Conservation (phyloP, 2,113 vertebrate genomes). For the Fukomys damarensis region DNA sequence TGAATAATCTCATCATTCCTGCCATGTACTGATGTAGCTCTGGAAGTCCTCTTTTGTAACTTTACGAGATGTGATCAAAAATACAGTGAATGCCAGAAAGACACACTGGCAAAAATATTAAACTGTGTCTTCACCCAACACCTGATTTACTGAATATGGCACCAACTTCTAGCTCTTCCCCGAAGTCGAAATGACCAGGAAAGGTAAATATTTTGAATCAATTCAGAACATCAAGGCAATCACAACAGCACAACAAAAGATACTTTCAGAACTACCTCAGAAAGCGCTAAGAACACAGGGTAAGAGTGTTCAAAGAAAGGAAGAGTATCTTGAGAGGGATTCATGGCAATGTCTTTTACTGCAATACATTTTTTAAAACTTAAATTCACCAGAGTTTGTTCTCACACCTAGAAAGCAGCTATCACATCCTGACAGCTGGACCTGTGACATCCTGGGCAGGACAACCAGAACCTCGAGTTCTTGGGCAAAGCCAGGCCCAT, state of each 20-base stretch:
- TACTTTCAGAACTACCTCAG: background rate
- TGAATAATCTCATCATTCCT: background rate
- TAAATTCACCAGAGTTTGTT: background rate
- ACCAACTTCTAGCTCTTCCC: background rate
- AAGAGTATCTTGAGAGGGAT: background rate
- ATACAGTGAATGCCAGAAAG: background rate
- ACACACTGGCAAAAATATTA: background rate
- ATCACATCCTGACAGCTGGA: background rate
- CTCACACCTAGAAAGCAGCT: background rate
- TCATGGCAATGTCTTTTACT: background rate
- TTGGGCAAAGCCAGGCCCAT: background rate
- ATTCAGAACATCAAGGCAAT: background rate
- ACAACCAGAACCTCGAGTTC: background rate
- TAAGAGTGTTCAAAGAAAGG: background rate
- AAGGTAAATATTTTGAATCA: background rate
- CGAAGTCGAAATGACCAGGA: background rate
- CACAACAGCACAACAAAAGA: background rate
- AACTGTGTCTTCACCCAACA: background rate
- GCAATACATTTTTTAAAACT: background rate
- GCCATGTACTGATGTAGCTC: background rate
- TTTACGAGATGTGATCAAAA: background rate
- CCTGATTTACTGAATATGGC: background rate
- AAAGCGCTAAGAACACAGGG: background rate
- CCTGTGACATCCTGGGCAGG: background rate
- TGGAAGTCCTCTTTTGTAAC: background rate